Evolutionary conservation across 2,797 vertebrate species (phyloP).

Genomic region (Mormyrops boulengeri): DNA sequence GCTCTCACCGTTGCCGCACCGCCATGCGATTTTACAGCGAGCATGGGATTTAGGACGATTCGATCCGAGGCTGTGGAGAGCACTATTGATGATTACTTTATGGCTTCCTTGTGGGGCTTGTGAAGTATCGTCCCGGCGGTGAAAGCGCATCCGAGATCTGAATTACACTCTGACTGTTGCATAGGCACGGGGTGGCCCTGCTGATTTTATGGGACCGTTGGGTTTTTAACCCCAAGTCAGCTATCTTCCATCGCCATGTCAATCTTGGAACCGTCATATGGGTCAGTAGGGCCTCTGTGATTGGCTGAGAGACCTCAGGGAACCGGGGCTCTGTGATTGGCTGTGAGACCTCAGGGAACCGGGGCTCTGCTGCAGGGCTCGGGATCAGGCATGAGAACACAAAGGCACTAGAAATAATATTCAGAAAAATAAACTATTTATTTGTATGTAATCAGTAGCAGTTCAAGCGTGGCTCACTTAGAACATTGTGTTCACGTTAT

Average conservation of each 20-base stretch:
- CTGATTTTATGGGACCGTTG: background rate
- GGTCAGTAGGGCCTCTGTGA: background rate
- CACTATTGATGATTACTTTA: background rate
- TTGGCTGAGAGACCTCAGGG: background rate
- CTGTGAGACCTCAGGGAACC: too few relatives aligned
- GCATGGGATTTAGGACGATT: background rate
- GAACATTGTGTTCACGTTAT: conserved; percentile 33
- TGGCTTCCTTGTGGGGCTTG: background rate
- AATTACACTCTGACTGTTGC: background rate
- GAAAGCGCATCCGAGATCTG: background rate
- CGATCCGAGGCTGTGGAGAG: background rate
- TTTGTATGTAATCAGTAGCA: conserved; percentile 42
- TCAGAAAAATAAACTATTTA: conserved; percentile 29
- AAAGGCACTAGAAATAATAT: background rate
- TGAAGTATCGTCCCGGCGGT: background rate
- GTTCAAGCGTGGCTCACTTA: conserved; percentile 46
- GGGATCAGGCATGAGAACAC: background rate
- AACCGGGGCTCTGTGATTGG: too few relatives aligned
- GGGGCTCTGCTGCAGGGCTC: background rate
- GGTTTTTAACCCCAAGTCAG: background rate
- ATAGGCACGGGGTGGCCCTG: background rate
- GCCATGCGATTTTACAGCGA: background rate
- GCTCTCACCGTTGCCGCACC: background rate
- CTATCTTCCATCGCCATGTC: background rate
- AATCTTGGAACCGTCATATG: background rate